Evolutionary conservation across 2,888 invertebrate species (phyloP), one percentile per base, ranked within the genome.

Genomic region (Pristionchus entomophagus): DNA sequence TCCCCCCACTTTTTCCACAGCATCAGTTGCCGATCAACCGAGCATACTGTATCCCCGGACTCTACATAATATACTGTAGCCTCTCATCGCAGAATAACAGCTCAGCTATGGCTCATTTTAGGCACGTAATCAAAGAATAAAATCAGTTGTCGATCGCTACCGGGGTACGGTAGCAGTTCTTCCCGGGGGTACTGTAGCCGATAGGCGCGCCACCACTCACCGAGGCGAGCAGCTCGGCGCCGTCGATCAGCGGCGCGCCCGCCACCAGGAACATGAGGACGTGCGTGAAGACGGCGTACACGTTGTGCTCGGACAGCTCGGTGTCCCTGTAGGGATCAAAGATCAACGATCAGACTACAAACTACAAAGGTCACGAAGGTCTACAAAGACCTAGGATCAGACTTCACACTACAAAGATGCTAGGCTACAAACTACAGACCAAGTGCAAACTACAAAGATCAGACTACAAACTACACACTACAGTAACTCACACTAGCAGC

Each of bases 241-340:
- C 78, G 29, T 80, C 78, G 51, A 80, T 80, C 32, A 80, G 51
- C n/a, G 78, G 78, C 5, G 19, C 32, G 32, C 32, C 78, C 4
- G 78, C 51, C 4, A 51, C 29, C 19, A 80, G 51, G 5, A 80
- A n/a, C 4, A 80, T 14, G 51, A n/a, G 49, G 41, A 80, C 19
- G 8, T 51, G 35, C 1, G 51, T n/a, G 51, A 80, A 51, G 32
- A 29, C 8, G 5, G 51, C 29, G 51, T 80, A 80, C 26, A 19
- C 1, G 29, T 49, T 80, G 51, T 26, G 29, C 10, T 51, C 51
- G 22, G 32, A 29, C 32, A 80, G 29, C 51, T 80, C 78, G 32
- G 49, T 80, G 6, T 51, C 41, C 14, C 78, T 80, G 51, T 22
- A 45, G 22, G 10, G 51, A 51, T 6, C 6, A 45, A 14, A 65